Percentiles rank a stretch among this genome's conserved stretches.
These are phyloP conservation scores for Philereme transversata DNA, from an alignment of 2,888 invertebrate species.

Conservation along the genomic window DNA sequence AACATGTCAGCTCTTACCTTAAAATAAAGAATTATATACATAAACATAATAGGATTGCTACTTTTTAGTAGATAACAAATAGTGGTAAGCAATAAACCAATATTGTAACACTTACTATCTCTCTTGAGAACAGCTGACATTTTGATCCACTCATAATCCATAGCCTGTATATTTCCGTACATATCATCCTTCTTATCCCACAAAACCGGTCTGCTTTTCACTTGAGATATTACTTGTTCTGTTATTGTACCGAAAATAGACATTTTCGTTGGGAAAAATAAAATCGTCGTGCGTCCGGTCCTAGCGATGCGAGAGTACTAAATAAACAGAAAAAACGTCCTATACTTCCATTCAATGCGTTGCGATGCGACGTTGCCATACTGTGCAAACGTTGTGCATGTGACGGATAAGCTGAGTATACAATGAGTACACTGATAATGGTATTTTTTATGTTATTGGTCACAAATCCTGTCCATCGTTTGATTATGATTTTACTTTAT, in stretches of 20 bases:
- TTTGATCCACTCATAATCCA: constrained; percentile 38
- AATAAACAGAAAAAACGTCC: constrained; percentile 2
- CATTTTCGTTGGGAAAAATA: background rate
- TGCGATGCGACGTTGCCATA: constrained; percentile 28
- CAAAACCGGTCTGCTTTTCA: constrained; percentile 38
- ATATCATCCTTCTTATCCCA: constrained; percentile 41
- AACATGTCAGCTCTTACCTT: no score
- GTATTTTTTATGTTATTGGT: background rate
- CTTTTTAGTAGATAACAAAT: no score
- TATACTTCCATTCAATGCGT: constrained; percentile 16
- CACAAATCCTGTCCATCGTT: background rate
- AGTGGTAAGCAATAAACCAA: no score
- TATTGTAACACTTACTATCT: constrained; percentile 36
- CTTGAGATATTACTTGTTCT: constrained; percentile 39
- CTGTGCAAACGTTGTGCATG: constrained; percentile 1
- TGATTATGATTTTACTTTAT: no score
- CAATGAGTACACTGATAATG: background rate
- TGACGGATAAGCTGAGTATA: constrained; percentile 1
- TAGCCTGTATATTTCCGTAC: constrained; percentile 34
- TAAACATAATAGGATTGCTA: no score
- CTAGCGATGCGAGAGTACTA: constrained; percentile 19
- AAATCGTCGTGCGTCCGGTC: constrained; percentile 11
- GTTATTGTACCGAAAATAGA: constrained; percentile 1
- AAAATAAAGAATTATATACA: no score
- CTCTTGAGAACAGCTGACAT: constrained; percentile 29